Base-by-base conservation (phyloP, 2,888 invertebrate species). In the Patella caerulea region DNA sequence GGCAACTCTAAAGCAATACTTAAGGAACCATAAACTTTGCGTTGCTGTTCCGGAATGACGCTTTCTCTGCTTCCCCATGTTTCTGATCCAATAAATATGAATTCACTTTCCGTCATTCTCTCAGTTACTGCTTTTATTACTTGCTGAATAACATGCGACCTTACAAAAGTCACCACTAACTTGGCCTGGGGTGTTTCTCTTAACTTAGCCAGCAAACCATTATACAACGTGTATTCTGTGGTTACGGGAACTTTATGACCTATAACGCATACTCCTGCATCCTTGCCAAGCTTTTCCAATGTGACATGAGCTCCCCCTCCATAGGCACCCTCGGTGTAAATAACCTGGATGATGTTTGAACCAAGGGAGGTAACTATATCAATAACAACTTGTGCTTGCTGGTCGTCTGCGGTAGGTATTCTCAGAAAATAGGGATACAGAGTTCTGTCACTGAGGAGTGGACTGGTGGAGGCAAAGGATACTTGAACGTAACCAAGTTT, bases 1-100 rank as follows among this genome's bases (percentile, higher is more conserved):
- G 65, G 65, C 11, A 65, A 24, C 24, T 65, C 65, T 3, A 65
- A 24, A 12, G 65, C 19, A 24, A 65, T 24, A 24, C 19, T 24
- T 3, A 65, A 11, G 0, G 65, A 65, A 24, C 65, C 65, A 12
- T 65, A 24, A 24, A 65, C 24, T 14, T 65, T 65, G 45, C 9
- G 3, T 19, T 65, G 12, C 24, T 65, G 19, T 24, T 65, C 24
- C 12, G 65, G 65, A 65, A 65, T 65, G 9, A 65, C 12, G 11
- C 19, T 24, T 65, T 65, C 65, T 65, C 65, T 19, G 65, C 24
- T 19, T 65, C 65, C 65, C 65, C 65, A 65, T n/a, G 65, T 19
- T 65, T 65, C 65, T 3, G 65, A 65, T 19, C 12, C 65, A 12
- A 65, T 14, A 14, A 65, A 65, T 24, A 65, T 14, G 24, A 65